Percentiles rank a stretch among this genome's conserved stretches.
phyloP scores from a whole-genome alignment of 2,888 invertebrate species.

The Drosophila histrio region DNA sequence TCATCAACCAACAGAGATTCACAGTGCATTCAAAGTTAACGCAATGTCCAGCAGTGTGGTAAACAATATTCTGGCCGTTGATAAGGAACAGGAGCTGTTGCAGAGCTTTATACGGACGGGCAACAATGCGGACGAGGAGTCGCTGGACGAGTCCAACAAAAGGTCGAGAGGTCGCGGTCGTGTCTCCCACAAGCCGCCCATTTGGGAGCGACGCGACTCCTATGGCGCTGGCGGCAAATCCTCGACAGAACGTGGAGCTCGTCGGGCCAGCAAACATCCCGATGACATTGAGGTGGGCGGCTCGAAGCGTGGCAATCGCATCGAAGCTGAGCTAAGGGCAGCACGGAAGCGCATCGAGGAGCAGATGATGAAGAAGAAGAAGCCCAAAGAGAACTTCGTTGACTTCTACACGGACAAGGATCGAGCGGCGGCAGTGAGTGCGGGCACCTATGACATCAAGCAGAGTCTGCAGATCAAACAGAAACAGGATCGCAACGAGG shows the following conservation, averaged over 20 bases:
- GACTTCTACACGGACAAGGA: conserved; percentile 96
- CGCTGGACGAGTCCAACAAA: conserved; percentile 84
- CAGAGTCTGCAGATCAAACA: conserved; percentile 92
- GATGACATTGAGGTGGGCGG: conserved; percentile 55
- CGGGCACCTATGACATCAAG: conserved; percentile 92
- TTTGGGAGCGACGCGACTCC: conserved; percentile 69
- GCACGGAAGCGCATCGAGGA: conserved; percentile 77
- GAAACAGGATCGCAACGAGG: conserved; percentile 90
- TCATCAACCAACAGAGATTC: neutral
- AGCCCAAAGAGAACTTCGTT: conserved; percentile 85
- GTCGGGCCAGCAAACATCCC: conserved; percentile 52
- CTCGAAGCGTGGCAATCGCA: conserved; percentile 73
- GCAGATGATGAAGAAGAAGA: conserved; percentile 80
- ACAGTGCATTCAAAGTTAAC: neutral
- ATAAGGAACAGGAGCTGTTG: conserved; percentile 90
- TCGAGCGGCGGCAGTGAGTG: conserved; percentile 94
- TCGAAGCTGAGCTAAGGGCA: conserved; percentile 73
- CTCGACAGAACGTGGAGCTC: conserved; percentile 39
- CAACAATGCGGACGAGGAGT: conserved; percentile 85
- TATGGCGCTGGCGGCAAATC: conserved; percentile 40
- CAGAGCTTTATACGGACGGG: conserved; percentile 92
- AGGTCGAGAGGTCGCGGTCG: conserved; percentile 64
- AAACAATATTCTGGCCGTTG: conserved; percentile 87
- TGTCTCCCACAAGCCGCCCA: conserved; percentile 53
- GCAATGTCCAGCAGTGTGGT: conserved; percentile 84